Conservation (phyloP, 2,888 invertebrate species). For the Acanthosoma haemorrhoidale region DNA sequence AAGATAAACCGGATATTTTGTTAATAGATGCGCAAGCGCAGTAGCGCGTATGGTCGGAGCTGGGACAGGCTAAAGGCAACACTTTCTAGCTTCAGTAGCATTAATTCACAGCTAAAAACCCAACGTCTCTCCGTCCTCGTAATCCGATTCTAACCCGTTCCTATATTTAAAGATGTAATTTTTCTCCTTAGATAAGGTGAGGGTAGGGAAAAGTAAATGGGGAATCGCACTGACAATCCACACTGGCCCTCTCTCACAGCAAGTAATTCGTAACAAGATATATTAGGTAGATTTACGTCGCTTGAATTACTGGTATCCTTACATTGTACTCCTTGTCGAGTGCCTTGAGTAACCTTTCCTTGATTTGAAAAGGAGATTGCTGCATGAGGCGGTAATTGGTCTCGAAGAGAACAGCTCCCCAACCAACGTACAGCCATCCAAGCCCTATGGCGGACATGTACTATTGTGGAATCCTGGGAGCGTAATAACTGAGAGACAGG, state of each 20-base stretch:
- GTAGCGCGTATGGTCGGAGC: slow-evolving; percentile 43
- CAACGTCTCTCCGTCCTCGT: slow-evolving; percentile 17
- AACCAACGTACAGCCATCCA: slow-evolving; percentile 48
- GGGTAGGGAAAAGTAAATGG: slow-evolving; percentile 4
- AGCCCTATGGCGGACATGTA: slow-evolving; percentile 51
- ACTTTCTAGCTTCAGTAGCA: slow-evolving; percentile 43
- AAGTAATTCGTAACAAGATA: slow-evolving; percentile 26
- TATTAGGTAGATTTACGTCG: slow-evolving; percentile 7
- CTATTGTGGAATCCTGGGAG: slow-evolving; percentile 45
- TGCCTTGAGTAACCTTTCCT: slow-evolving; percentile 92
- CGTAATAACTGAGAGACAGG: slow-evolving; percentile 41
- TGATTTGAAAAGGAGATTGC: slow-evolving; percentile 68
- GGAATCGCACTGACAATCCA: slow-evolving; percentile 22
- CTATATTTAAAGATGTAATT: slow-evolving; percentile 15
- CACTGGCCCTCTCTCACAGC: slow-evolving; percentile 21
- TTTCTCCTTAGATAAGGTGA: not conserved
- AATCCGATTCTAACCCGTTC: not conserved
- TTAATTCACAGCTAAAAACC: slow-evolving; percentile 42
- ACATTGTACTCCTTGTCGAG: slow-evolving; percentile 97
- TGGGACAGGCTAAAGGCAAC: slow-evolving; percentile 43
- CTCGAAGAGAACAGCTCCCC: slow-evolving; percentile 49
- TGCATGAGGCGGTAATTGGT: slow-evolving; percentile 52
- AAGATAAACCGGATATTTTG: slow-evolving; percentile 37
- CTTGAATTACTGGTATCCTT: slow-evolving; percentile 52
- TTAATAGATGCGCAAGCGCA: slow-evolving; percentile 43